These are phyloP conservation scores for Heliangelus exortis DNA, from an alignment of 2,797 vertebrate species.

Conservation along the genomic window DNA sequence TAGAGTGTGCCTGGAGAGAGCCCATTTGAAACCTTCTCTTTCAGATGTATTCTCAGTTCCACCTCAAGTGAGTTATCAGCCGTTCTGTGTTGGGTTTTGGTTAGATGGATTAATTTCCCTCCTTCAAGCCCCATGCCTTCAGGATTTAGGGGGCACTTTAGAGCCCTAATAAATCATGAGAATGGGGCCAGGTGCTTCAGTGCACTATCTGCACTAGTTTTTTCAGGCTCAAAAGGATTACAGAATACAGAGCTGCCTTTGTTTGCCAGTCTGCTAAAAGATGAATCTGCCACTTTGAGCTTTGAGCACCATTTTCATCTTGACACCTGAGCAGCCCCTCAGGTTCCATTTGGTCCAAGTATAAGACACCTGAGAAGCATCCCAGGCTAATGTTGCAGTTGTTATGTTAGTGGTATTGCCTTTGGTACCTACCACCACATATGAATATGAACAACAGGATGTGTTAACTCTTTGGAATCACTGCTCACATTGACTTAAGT, in stretches of 20 bases:
- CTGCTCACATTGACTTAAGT: not conserved
- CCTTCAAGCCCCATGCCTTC: not conserved
- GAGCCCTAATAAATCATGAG: not conserved
- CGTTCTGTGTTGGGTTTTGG: not conserved
- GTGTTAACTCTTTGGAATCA: not conserved
- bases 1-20: accelerated
- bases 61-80: not conserved
- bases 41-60: not conserved
- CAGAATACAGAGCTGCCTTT: not conserved
- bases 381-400: not conserved
- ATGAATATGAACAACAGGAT: not conserved
- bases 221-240: not conserved
- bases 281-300: not conserved
- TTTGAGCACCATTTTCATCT: not conserved
- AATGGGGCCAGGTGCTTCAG: not conserved
- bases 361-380: not conserved
- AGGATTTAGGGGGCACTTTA: not conserved
- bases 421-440: not conserved
- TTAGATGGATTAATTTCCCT: not conserved
- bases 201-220: not conserved
- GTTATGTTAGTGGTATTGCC: not conserved
- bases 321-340: not conserved
- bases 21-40: not conserved
- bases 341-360: not conserved
- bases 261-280: not conserved